Conservation (phyloP, 2,113 vertebrate genomes). For the Vicugna pacos region DNA sequence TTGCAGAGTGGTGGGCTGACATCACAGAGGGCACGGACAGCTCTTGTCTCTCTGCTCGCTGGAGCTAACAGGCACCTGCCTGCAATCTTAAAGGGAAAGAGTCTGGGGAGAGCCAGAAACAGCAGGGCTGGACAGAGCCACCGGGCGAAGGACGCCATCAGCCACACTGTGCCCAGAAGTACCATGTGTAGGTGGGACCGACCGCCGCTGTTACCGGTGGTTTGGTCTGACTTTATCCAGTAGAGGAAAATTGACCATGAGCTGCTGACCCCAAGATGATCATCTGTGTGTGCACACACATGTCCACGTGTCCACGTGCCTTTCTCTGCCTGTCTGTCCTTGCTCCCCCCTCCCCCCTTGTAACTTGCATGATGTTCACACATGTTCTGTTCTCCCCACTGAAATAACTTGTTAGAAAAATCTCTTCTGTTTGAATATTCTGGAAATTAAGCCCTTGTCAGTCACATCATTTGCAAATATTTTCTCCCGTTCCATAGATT, state of each 20-base stretch:
- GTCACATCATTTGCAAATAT: too few species aligned
- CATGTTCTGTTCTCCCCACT: accelerated
- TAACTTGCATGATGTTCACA: neutral
- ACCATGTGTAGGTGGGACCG: neutral
- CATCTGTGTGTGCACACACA: accelerated
- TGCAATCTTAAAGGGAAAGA: constrained; percentile 21
- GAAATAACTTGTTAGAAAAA: neutral
- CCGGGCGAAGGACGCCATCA: neutral
- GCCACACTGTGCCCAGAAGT: neutral
- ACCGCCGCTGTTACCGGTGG: neutral
- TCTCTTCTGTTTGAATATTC: too few species aligned
- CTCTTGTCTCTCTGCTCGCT: neutral
- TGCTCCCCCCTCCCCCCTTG: neutral
- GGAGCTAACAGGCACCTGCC: neutral
- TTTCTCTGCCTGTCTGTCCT: neutral
- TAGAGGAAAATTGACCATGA: neutral
- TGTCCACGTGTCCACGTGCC: accelerated
- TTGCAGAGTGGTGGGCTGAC: neutral
- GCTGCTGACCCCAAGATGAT: neutral
- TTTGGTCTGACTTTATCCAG: neutral
- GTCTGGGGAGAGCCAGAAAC: neutral
- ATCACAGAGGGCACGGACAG: neutral
- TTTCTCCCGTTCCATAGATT: too few species aligned
- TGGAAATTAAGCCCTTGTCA: too few species aligned
- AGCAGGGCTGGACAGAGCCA: neutral